Evolutionary conservation across 1,140 invertebrate species (phyloP).

Genomic region (Himalopsyche phryganea): DNA sequence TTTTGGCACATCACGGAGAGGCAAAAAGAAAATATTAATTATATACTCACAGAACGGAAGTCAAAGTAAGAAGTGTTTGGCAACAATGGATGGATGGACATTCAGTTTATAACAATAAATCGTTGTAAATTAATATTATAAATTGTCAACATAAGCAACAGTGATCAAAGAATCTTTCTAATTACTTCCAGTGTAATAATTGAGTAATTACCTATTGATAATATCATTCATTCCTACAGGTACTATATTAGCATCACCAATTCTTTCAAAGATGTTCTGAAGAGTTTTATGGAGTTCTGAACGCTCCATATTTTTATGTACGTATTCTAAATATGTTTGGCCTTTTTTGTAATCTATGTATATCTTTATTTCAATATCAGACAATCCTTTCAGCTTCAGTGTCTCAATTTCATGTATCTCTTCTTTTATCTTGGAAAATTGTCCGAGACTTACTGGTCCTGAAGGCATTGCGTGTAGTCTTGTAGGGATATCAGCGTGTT

Average conservation of each 20-base stretch:
- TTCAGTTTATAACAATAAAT: too few species aligned
- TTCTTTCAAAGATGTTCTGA: conserved; percentile 13
- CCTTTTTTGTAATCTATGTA: conserved; percentile 27
- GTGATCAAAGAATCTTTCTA: not conserved
- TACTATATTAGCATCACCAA: not conserved
- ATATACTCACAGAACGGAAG: too few species aligned
- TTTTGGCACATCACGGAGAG: too few species aligned
- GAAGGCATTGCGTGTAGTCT: not conserved
- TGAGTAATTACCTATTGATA: not conserved
- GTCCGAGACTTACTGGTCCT: conserved; percentile 13
- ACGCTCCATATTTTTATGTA: conserved; percentile 27
- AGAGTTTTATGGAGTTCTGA: conserved; percentile 16
- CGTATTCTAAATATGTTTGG: conserved; percentile 5
- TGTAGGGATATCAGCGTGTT: too few species aligned
- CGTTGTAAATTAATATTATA: not conserved
- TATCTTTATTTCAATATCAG: conserved; percentile 25
- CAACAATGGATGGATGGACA: too few species aligned
- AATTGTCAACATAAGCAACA: not conserved
- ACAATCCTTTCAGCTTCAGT: conserved; percentile 19
- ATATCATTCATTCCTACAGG: not conserved
- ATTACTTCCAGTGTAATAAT: not conserved
- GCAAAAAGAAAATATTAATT: too few species aligned
- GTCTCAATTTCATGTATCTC: conserved; percentile 7
- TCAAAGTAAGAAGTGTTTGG: too few species aligned
- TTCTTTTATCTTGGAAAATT: conserved; percentile 12